Conservation (phyloP, 2,113 vertebrate genomes). For the Astur gentilis region DNA sequence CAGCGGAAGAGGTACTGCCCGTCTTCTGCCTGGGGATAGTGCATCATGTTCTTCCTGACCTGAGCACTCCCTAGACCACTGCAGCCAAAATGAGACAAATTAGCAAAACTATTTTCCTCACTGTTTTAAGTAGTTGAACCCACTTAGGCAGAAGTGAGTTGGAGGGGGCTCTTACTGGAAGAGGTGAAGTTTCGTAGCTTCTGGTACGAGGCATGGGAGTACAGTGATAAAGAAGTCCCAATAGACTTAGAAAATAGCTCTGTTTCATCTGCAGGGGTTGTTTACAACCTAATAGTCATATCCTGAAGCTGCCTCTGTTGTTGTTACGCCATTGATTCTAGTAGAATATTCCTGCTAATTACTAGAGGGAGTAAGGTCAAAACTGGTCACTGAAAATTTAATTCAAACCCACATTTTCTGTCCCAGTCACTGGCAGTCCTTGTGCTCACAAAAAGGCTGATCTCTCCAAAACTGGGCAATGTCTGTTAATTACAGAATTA, state of each 20-base stretch:
- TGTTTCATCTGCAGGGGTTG: background rate
- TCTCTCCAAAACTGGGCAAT: constrained; percentile 1
- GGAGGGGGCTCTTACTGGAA: background rate
- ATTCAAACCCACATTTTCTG: background rate
- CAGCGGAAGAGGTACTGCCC: background rate
- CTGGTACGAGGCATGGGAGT: background rate
- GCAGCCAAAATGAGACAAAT: background rate
- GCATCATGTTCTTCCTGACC: background rate
- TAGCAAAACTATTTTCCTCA: background rate
- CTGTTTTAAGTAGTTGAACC: background rate
- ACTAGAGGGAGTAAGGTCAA: background rate
- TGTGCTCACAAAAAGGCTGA: background rate
- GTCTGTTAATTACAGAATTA: constrained; percentile 44
- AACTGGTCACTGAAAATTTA: background rate
- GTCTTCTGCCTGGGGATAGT: background rate
- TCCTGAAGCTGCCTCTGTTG: background rate
- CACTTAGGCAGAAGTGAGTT: background rate
- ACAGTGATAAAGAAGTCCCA: background rate
- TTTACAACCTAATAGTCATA: background rate
- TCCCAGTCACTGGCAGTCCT: background rate
- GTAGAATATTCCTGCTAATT: constrained; percentile 2
- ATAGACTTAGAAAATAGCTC: background rate
- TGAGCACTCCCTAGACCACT: background rate
- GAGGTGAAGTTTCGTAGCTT: background rate
- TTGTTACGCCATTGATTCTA: background rate